Evolutionary conservation across 2,888 invertebrate genomes (phyloP), one percentile per base, ranked within the genome.

Genomic region (Rugalucina vietnamica): DNA sequence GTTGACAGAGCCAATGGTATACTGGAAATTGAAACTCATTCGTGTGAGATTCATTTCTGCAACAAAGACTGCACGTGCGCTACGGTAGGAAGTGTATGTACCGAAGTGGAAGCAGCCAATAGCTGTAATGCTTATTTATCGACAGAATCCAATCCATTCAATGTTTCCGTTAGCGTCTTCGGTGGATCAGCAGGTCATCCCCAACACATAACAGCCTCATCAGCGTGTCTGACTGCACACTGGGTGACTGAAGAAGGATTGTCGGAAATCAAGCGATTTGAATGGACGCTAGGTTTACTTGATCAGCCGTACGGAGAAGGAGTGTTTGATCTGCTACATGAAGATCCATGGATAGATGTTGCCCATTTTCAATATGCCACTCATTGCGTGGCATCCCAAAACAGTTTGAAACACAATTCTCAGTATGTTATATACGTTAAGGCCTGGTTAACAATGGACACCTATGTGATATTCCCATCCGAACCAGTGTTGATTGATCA

Each of bases 41-140:
- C 88, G 0, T 90, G 90, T 83, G 77, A 76, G 27, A 29, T 74
- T 24, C 84, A 88, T 39, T 87, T 76, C n/a, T 90, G 90, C 49
- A 87, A 85, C 36, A 85, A 88, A n/a, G 87, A 87, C 21, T 89
- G 89, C 57, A 90, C 90, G 1, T 90, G 90, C 37, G 86, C 88
- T 24, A 82, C 86, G 1, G 24, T 90, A 32, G 90, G 90, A 32
- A 71, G 80, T 32, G 82, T 80, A 27, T 91, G 91, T 49, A 69
- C 37, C 12, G 32, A 60, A 1, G 65, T 69, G 0, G 21, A 39
- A n/a, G 54, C 76, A 27, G 39, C 54, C 21, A 34, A n/a, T 0
- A 73, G 73, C 29, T 84, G 84, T 54, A 70, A 10, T 21, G 34
- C 27, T 14, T n/a, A 79, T 10, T 24, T 49, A 4, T 14, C 49